These are phyloP conservation scores for Geothlypis trichas DNA, from an alignment of 2,113 vertebrate species.

Conservation along the genomic window DNA sequence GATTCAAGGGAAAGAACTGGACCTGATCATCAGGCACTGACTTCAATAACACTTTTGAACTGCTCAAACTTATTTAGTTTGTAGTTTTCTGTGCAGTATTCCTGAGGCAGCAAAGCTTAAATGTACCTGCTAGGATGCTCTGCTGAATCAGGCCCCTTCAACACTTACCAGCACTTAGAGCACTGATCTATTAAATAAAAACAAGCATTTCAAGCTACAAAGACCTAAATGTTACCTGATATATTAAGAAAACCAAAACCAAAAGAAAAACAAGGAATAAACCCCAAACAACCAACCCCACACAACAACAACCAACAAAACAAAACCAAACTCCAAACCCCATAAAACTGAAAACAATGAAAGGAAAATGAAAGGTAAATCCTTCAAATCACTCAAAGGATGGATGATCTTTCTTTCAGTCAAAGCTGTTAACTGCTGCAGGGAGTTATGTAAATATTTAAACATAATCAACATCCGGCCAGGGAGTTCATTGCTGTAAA, in stretches of 20 bases:
- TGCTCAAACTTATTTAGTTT: neutral
- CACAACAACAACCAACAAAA: neutral
- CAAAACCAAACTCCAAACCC: neutral
- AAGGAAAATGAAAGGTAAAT: neutral
- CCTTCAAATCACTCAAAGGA: neutral
- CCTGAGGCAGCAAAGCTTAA: neutral
- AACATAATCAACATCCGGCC: neutral
- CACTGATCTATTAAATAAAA: neutral
- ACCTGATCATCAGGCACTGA: neutral
- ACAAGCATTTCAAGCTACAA: neutral
- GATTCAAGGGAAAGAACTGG: neutral
- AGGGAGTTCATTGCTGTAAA: neutral
- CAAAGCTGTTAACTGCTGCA: neutral
- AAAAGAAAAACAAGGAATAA: neutral
- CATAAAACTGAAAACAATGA: neutral
- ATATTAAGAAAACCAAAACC: neutral
- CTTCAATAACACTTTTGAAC: neutral
- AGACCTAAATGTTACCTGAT: neutral
- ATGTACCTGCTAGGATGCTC: neutral
- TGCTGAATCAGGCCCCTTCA: conserved; percentile 7
- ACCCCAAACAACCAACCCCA: neutral
- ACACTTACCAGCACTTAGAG: neutral
- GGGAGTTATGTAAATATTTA: neutral
- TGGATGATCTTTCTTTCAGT: neutral
- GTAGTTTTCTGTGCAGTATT: neutral